Evolutionary conservation across 2,113 vertebrate species (phyloP).

Genomic region (Rhinolophus sinicus): DNA sequence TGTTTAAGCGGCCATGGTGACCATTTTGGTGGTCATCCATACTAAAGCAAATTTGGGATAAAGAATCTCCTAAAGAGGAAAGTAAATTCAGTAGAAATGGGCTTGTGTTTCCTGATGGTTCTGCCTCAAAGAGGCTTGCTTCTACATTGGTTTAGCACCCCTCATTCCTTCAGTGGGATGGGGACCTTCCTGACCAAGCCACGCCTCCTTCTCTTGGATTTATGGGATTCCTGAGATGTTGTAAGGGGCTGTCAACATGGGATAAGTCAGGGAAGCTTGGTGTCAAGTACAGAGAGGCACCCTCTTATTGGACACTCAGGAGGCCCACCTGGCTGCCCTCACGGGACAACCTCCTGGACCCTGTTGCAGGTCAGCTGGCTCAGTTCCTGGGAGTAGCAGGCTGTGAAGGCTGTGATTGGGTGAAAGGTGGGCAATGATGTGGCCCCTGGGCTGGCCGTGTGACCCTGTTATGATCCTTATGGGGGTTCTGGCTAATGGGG

Average conservation of each 20-base stretch:
- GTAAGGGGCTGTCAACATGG: neutral
- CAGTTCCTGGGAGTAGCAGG: neutral
- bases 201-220: neutral
- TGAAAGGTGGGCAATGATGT: neutral
- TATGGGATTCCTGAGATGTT: neutral
- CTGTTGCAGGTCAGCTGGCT: neutral
- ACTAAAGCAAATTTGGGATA: neutral
- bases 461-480: neutral
- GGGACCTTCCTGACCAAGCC: neutral
- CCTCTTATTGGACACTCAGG: neutral
- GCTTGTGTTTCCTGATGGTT: neutral
- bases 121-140: too few species aligned
- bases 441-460: rapidly evolving
- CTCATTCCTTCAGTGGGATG: neutral
- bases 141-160: too few species aligned
- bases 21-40: neutral
- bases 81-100: neutral
- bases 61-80: neutral
- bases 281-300: neutral
- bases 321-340: neutral
- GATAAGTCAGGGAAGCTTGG: neutral
- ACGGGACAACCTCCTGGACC: neutral
- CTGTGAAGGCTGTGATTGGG: neutral
- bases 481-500: neutral
- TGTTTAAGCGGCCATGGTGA: neutral